Conservation (phyloP, 2,797 vertebrate genomes). For the Halcyon leucocephala region DNA sequence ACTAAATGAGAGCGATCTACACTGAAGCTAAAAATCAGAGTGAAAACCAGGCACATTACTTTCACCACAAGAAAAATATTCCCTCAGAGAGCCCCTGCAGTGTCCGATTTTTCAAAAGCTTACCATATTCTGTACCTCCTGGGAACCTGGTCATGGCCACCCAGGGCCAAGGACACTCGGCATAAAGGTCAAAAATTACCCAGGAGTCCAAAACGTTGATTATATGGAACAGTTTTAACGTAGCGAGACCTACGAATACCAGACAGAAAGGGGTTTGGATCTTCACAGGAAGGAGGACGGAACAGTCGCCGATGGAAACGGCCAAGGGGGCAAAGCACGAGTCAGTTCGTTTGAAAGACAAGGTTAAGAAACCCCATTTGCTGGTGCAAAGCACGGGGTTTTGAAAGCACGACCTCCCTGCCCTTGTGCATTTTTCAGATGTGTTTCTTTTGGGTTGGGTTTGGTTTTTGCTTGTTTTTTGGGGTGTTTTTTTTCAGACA, state of each 20-base stretch:
- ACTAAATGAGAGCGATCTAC: not conserved
- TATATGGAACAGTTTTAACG: not conserved
- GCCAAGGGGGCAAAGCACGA: not conserved
- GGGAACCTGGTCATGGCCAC: not conserved
- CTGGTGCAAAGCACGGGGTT: not conserved
- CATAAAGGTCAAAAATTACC: not conserved
- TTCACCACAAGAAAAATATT: not conserved
- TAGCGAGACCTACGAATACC: not conserved
- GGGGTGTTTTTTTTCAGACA: not conserved
- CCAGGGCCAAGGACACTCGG: not conserved
- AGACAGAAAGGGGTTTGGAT: not conserved
- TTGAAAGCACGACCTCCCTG: not conserved
- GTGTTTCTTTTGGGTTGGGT: not conserved
- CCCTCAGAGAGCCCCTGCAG: not conserved
- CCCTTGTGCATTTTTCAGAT: not conserved
- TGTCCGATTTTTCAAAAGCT: not conserved
- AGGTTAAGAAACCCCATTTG: conserved; percentile 2
- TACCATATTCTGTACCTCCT: not conserved
- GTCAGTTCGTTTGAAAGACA: not conserved
- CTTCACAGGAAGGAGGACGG: fast-evolving
- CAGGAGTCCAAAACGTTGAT: not conserved
- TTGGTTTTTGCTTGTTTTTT: no score
- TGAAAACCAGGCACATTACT: not conserved
- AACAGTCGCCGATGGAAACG: not conserved
- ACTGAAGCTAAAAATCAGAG: not conserved